A percentile compares a stretch with the other conserved stretches of the same genome.
Evolutionary conservation across 2,797 vertebrate genomes (phyloP).

Genomic region (Notamacropus eugenii): DNA sequence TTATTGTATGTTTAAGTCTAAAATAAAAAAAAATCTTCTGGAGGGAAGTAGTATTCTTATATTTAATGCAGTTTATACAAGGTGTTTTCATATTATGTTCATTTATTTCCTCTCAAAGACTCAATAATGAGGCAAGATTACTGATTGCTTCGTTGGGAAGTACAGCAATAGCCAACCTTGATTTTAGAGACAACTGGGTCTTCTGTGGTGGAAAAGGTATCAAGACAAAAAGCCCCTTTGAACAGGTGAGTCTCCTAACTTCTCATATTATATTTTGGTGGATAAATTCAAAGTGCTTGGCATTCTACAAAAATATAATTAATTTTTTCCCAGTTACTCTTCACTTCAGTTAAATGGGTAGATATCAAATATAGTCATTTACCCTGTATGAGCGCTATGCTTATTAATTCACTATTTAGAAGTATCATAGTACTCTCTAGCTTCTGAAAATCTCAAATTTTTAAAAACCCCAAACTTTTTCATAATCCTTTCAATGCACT

Average conservation of each 20-base stretch:
- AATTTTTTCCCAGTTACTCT: conserved; percentile 20
- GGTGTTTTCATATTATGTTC: neutral
- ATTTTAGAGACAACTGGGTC: conserved; percentile 98
- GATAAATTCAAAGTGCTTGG: conserved; percentile 12
- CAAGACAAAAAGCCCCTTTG: conserved; percentile 98
- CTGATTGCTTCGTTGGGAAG: conserved; percentile 94
- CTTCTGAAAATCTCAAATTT: conserved; percentile 9
- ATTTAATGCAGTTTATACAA: fast-evolving
- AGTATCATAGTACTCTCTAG: neutral
- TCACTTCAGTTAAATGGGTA: conserved; percentile 6
- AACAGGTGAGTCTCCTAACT: conserved; percentile 90
- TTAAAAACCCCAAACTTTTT: neutral
- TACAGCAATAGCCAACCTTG: conserved; percentile 87
- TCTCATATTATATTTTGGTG: neutral
- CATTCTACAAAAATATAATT: neutral
- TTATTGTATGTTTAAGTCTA: too few relatives aligned
- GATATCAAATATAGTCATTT: neutral
- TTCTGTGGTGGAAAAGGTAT: conserved; percentile 99
- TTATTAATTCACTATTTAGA: conserved; percentile 29
- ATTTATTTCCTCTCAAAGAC: conserved; percentile 81
- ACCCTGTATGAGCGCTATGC: neutral
- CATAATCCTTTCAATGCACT: neutral
- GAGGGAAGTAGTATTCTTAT: neutral
- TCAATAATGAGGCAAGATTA: conserved; percentile 93
- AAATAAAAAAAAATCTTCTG: neutral